Conservation (phyloP, 2,888 invertebrate genomes). For the Cephus sareptanus region DNA sequence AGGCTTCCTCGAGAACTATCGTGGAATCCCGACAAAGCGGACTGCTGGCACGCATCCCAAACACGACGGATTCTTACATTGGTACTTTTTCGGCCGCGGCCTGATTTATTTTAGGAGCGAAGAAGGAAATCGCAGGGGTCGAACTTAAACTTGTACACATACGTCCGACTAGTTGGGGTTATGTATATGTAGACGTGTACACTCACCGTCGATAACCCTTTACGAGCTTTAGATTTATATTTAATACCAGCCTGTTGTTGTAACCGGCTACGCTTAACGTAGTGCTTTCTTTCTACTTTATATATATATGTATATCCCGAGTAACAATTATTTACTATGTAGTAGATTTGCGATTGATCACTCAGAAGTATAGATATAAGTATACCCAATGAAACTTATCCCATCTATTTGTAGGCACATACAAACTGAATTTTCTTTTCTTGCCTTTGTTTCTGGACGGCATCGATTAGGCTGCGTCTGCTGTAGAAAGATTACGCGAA, state of each 20-base stretch:
- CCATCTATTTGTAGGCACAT: too few relatives aligned
- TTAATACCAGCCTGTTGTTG: not conserved
- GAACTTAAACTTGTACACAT: not conserved
- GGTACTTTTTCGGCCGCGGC: constrained; percentile 11
- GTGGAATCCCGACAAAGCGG: constrained; percentile 6
- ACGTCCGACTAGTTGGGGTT: not conserved
- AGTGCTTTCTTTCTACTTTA: not conserved
- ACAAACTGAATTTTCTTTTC: too few relatives aligned
- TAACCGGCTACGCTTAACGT: not conserved
- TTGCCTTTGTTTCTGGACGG: too few relatives aligned
- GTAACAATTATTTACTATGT: not conserved
- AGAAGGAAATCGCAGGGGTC: not conserved
- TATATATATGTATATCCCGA: not conserved
- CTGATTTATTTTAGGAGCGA: not conserved
- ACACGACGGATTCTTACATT: constrained; percentile 1
- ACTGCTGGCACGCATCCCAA: constrained; percentile 4
- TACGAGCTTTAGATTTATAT: not conserved
- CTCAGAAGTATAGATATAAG: too few relatives aligned
- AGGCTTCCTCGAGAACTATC: not conserved
- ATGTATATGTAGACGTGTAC: not conserved
- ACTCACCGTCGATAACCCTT: not conserved
- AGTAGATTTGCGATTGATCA: not conserved
- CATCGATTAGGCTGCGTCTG: too few relatives aligned
- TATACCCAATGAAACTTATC: too few relatives aligned
- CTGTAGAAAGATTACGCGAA: too few relatives aligned